Base-by-base conservation (phyloP, 1,140 invertebrate genomes). In the Tetraneura akinire region DNA sequence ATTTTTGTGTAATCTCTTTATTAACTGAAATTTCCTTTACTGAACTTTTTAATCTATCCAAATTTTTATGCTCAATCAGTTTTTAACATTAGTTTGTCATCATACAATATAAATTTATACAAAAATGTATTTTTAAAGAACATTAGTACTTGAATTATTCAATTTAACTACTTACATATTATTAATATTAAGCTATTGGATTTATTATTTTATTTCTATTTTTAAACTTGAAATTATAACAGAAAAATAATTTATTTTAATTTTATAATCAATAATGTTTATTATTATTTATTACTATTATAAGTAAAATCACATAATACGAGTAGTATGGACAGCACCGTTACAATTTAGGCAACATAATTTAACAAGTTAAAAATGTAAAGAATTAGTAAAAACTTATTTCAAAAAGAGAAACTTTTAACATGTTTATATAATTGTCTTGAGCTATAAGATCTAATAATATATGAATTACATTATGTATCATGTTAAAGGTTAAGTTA, bases 231-330 rank as follows among this genome's bases (percentile, higher is more conserved):
- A 49, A 47, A 8, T 2, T 47, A 47, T 18, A 32, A 51, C 9
- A 51, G 26, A 71, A 32, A 4, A 51, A 71, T 51, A 29, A 51
- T 49, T 71, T 11, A 71, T 70, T 70, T 70, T 0, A 51, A 13
- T 51, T 71, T 71, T 71, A 29, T 51, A 71, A 51, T 51, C 47
- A 49, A 49, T 51, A 71, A n/a, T 71, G 8, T 71, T 71, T 57
- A 76, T 57, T 55, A 76, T 37, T n/a, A n/a, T n/a, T n/a, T n/a
- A n/a, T 74, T 74, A 74, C 26, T 55, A 37, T 76, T 45, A 21
- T 78, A 62, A 78, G 53, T 78, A 78, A 78, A 78, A 78, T 78
- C 53, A 78, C 55, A 47, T 78, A 60, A 62, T 45, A 78, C 10
- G 37, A 76, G 51, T 73, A 57, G 32, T 60, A 47, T 57, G 53